Base-by-base conservation (phyloP, 2,888 invertebrate genomes). In the Pachydiplax longipennis region DNA sequence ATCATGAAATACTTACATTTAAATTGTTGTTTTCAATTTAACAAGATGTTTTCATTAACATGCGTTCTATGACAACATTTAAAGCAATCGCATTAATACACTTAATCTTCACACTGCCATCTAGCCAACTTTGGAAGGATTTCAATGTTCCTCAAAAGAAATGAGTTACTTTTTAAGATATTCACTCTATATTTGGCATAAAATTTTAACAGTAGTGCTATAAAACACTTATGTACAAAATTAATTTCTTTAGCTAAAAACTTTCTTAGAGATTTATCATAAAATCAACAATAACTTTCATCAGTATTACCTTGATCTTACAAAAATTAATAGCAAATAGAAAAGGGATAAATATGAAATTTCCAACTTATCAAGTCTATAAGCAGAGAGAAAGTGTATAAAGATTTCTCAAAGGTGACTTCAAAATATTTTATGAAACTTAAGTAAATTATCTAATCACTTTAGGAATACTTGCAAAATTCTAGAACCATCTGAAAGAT, bases 31-130 rank as follows among this genome's bases (percentile, higher is more conserved):
- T 87, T 37, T 37, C 53, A 87, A 35, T 61, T 58, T 37, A 87
- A 87, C 87, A 87, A 87, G 61, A 61, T 87, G 65, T 37, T 22
- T 87, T 87, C 31, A 44, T 35, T 61, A 87, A 87, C 87, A 87
- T 37, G 25, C 61, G 12, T 61, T 61, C 31, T 37, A 61, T 65
- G 61, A n/a, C 13, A 87, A 61, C 87, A 87, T 61, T 87, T 87
- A 87, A 87, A 87, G 87, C 87, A 87, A 61, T 61, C n/a, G 4
- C 13, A 37, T 65, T 65, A 37, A 37, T 87, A 37, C 37, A 87
- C 22, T 87, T 87, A 87, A 10, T 87, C n/a, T 37, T 37, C 58
- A 87, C 53, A 87, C 37, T 61, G 58, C 10, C 18, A 35, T 61
- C 58, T 83, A 37, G 58, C 61, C 58, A 87, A 87, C n/a, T 61